phyloP scores from a whole-genome alignment of 2,797 vertebrate genomes.

The Arnoldichthys spilopterus region DNA sequence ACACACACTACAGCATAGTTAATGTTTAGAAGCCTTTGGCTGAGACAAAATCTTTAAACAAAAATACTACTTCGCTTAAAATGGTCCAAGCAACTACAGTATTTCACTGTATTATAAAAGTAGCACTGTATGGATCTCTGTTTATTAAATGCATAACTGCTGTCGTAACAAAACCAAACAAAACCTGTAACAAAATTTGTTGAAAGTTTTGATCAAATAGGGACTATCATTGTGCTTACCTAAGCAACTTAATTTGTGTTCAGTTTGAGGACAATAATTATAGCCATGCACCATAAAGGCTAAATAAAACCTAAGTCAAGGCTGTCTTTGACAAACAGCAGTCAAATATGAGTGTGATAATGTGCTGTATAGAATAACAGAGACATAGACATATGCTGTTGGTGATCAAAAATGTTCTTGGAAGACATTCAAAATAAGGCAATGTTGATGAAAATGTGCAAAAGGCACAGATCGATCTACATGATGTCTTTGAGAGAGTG shows the following conservation, averaged over 20 bases:
- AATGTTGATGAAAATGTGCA: constrained; percentile 11
- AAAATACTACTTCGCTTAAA: not conserved
- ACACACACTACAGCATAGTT: constrained; percentile 1
- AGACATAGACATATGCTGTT: not conserved
- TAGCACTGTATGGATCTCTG: too few species aligned
- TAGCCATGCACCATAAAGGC: not conserved
- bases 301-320: not conserved
- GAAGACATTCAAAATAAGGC: not conserved
- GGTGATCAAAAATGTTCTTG: not conserved
- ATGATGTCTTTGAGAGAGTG: constrained; percentile 13
- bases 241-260: too few species aligned
- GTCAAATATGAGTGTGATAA: not conserved
- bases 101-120: too few species aligned
- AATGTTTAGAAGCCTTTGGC: constrained; percentile 3
- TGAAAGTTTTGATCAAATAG: too few species aligned
- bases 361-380: not conserved
- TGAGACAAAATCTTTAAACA: not conserved
- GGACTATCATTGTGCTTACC: too few species aligned
- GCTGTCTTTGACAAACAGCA: not conserved
- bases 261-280: too few species aligned
- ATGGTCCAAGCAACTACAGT: too few species aligned
- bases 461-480: not conserved
- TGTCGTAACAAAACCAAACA: too few species aligned
- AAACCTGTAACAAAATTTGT: too few species aligned
- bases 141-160: too few species aligned